Conservation (phyloP, 2,888 invertebrate species). For the Cephus sareptanus region DNA sequence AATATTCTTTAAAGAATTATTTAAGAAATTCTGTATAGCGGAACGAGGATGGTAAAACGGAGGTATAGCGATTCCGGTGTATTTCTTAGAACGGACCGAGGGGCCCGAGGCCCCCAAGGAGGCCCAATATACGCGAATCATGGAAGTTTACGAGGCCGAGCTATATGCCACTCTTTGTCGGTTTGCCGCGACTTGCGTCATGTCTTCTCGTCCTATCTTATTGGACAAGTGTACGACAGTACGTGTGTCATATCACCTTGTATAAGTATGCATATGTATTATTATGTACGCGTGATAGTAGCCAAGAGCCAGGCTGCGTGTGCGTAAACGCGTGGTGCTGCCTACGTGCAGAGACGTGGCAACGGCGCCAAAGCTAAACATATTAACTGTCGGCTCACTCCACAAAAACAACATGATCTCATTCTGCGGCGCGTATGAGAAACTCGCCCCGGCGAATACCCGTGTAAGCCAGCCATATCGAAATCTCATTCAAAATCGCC, state of each 20-base stretch:
- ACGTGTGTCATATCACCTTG: not conserved
- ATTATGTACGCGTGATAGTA: not conserved
- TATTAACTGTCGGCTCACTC: conserved; percentile 65
- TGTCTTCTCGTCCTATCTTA: not conserved
- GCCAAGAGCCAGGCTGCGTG: not conserved
- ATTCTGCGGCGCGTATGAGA: conserved; percentile 48
- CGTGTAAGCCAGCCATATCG: conserved; percentile 18
- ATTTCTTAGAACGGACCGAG: not conserved
- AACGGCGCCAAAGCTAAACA: conserved; percentile 60
- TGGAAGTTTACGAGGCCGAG: conserved; percentile 51
- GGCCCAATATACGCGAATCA: conserved; percentile 36
- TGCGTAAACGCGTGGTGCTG: conserved; percentile 26
- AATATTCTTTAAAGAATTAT: not conserved
- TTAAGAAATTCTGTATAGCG: not conserved
- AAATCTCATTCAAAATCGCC: conserved; percentile 31
- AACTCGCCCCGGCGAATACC: conserved; percentile 22
- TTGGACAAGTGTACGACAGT: not conserved
- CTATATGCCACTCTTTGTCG: conserved; percentile 15
- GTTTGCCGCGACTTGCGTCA: conserved; percentile 2
- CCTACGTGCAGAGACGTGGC: conserved; percentile 52
- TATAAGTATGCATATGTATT: not conserved
- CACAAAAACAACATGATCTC: conserved; percentile 66
- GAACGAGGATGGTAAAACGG: not conserved
- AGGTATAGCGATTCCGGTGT: not conserved
- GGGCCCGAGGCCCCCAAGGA: not conserved